Conservation (phyloP, 2,888 invertebrate genomes). For the Noctua janthe region DNA sequence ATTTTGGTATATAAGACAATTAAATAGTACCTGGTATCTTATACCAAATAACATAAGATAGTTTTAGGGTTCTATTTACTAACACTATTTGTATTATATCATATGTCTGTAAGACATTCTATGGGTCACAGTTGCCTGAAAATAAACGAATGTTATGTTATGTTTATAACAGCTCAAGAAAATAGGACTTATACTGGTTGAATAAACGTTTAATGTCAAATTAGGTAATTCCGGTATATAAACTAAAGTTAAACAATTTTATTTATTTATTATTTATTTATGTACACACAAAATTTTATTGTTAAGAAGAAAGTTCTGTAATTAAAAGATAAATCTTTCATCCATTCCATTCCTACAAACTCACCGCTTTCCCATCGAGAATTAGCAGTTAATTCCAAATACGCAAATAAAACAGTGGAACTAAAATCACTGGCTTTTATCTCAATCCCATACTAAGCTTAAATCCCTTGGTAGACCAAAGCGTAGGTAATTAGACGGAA, state of each 20-base stretch:
- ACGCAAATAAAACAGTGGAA: slow-evolving; percentile 62
- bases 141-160: no score
- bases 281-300: no score
- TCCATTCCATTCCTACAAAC: slow-evolving; percentile 3
- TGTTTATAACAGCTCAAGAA: not conserved
- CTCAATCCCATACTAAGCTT: slow-evolving; percentile 65
- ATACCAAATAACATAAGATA: no score
- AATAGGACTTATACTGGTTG: not conserved
- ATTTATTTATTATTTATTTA: no score
- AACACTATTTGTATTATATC: no score
- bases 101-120: no score
- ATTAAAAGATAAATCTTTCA: slow-evolving; percentile 16
- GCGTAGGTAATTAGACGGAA: slow-evolving; percentile 82
- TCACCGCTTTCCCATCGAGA: slow-evolving; percentile 7
- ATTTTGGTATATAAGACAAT: not conserved
- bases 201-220: not conserved
- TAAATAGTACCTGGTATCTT: not conserved
- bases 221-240: no score
- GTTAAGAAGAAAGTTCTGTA: not conserved
- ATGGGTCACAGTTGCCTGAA: no score
- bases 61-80: no score
- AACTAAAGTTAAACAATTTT: no score
- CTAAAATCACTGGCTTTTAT: slow-evolving; percentile 67
- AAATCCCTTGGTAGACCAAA: slow-evolving; percentile 69
- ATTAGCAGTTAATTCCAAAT: slow-evolving; percentile 61